Evolutionary conservation across 2,888 invertebrate genomes (phyloP).

Genomic region (Lordiphosa andalusiaca): DNA sequence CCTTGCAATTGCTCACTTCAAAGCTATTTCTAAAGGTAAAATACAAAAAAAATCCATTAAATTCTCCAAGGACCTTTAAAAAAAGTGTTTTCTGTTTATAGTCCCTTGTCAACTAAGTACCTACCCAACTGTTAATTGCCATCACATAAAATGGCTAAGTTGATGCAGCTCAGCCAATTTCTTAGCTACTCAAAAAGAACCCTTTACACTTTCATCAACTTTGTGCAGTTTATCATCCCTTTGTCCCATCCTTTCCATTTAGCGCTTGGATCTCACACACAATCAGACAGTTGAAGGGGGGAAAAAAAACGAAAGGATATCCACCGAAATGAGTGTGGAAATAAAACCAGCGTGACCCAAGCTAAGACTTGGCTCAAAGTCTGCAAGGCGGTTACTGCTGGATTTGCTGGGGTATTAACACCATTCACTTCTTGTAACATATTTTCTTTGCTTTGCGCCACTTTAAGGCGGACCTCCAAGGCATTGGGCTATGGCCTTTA

Average conservation of each 20-base stretch:
- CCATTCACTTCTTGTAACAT: slow-evolving; percentile 25
- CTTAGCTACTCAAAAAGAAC: slow-evolving; percentile 2
- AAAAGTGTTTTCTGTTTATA: too few species aligned
- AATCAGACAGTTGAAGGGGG: slow-evolving; percentile 1
- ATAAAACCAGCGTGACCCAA: slow-evolving; percentile 38
- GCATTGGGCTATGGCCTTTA: slow-evolving; percentile 4
- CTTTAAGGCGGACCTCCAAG: slow-evolving; percentile 10
- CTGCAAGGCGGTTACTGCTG: slow-evolving; percentile 16
- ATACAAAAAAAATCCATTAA: too few species aligned
- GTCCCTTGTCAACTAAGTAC: too few species aligned
- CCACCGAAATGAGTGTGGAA: slow-evolving; percentile 14
- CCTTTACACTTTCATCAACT: slow-evolving; percentile 5
- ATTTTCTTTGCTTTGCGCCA: slow-evolving; percentile 19
- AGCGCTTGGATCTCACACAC: not conserved
- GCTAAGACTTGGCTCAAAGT: slow-evolving; percentile 60
- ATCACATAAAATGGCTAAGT: not conserved
- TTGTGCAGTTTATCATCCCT: slow-evolving; percentile 6
- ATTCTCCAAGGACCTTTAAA: too few species aligned
- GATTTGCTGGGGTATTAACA: slow-evolving; percentile 39
- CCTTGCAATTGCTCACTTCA: too few species aligned
- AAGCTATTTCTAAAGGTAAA: too few species aligned
- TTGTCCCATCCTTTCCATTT: slow-evolving; percentile 2
- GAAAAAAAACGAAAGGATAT: slow-evolving; percentile 10
- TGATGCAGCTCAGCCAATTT: not conserved
- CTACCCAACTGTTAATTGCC: not conserved